Percentiles rank a stretch among this genome's conserved stretches.
Evolutionary conservation across 2,888 invertebrate species (phyloP).

Genomic region (Agrotis ipsilon): DNA sequence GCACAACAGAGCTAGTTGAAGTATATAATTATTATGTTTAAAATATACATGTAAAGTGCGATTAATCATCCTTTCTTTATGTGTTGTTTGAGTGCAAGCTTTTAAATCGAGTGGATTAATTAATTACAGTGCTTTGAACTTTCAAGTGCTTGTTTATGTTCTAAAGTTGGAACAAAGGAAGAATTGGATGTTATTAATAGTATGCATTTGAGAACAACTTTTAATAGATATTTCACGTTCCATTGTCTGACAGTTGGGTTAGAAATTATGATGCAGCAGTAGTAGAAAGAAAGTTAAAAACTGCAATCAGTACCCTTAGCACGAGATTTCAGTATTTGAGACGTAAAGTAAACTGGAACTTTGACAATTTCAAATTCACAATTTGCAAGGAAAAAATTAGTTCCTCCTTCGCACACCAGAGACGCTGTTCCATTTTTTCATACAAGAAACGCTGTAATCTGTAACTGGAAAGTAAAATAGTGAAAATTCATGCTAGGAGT

Average conservation of each 20-base stretch:
- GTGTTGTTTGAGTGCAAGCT: slow-evolving; percentile 57
- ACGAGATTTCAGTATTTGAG: no score
- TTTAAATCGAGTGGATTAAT: slow-evolving; percentile 56
- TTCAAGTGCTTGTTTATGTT: slow-evolving; percentile 47
- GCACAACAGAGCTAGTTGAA: background rate
- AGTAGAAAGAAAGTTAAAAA: background rate
- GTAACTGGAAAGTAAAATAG: no score
- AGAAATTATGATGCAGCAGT: background rate
- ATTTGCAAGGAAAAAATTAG: no score
- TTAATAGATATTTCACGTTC: slow-evolving; percentile 1
- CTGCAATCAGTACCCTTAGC: no score
- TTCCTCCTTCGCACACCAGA: no score
- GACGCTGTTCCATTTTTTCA: no score
- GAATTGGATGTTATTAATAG: slow-evolving; percentile 45
- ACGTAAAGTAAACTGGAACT: no score
- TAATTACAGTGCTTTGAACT: slow-evolving; percentile 54
- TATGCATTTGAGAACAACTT: slow-evolving; percentile 1
- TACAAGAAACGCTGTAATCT: no score
- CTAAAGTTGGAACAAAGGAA: slow-evolving; percentile 48
- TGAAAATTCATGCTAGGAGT: no score
- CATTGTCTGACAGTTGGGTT: background rate
- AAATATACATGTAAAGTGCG: slow-evolving; percentile 13
- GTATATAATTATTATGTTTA: background rate
- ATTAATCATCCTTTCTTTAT: slow-evolving; percentile 59
- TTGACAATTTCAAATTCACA: no score